Evolutionary conservation across 1,140 invertebrate genomes (phyloP), one percentile per base, ranked within the genome.

Genomic region (Venturia canescens): DNA sequence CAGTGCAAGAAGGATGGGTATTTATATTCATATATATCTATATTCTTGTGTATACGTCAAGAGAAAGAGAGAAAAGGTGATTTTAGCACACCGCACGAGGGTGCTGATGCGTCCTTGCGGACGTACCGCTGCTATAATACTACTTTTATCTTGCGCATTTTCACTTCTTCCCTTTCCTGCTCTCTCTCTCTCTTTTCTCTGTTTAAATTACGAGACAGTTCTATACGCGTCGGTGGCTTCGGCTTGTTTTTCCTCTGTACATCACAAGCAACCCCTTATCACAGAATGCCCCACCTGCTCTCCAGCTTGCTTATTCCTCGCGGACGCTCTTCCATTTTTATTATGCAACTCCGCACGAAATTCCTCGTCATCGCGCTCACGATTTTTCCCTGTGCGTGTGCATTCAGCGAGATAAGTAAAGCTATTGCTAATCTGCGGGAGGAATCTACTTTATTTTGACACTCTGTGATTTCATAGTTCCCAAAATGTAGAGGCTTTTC

Each of bases 21-120:
- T 23, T 11, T 44, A 44, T 44, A 13, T 44, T 1, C 13, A 44
- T 44, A 44, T 57, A 57, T 57, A 23, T 57, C 6, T n/a, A 23
- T 26, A 63, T 23, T n/a, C n/a, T n/a, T n/a, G n/a, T n/a, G n/a
- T n/a, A n/a, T n/a, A n/a, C n/a, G n/a, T n/a, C n/a, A n/a, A n/a
- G n/a, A n/a, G n/a, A n/a, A n/a, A 63, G 7, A 63, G 60, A 50
- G n/a, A 21, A 57, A 57, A 38, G 50, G 18, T 67, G 57, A 31
- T 78, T 78, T 74, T 57, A 53, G 38, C 38, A 34, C 63, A 63
- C 57, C 75, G 75, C 57, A n/a, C n/a, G 63, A 29, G 57, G 75
- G 75, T 67, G 75, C 57, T 48, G 63, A 82, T 87, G 87, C 87
- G 85, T 84, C 84, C 87, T 88, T 87, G 71, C 71, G 71, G 27